Percentiles rank a stretch among this genome's conserved stretches.
phyloP scores from a whole-genome alignment of 2,113 vertebrate genomes.

The Nerophis lumbriciformis region DNA sequence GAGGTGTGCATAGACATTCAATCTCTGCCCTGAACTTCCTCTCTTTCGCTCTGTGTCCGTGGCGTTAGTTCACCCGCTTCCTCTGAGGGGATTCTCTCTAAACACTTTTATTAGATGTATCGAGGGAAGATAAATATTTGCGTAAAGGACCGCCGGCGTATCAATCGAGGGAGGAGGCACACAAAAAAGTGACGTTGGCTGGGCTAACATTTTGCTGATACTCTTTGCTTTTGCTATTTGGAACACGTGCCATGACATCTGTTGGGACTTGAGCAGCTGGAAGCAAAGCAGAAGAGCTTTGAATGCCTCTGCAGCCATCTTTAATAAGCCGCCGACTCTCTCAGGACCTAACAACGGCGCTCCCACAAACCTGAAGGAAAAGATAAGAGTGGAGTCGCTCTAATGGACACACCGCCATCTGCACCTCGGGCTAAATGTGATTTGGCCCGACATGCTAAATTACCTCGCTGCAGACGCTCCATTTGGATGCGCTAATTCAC shows the following conservation, averaged over 20 bases:
- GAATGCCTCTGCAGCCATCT: constrained; percentile 32
- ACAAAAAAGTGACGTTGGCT: constrained; percentile 42
- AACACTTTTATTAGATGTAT: constrained; percentile 88
- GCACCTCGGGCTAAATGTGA: constrained; percentile 58
- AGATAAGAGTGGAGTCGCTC: constrained; percentile 22
- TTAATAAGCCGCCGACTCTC: constrained; percentile 40
- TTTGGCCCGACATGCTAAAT: constrained; percentile 62
- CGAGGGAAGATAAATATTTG: constrained; percentile 89
- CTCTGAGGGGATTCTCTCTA: constrained; percentile 76
- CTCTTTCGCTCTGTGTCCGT: constrained; percentile 39
- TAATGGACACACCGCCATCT: constrained; percentile 58
- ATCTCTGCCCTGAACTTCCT: constrained; percentile 50
- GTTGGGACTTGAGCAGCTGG: not conserved
- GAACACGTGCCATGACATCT: constrained; percentile 34
- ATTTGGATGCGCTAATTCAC: constrained; percentile 58
- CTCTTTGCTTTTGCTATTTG: constrained; percentile 8
- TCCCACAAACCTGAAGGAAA: constrained; percentile 13
- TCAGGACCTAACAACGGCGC: constrained; percentile 12
- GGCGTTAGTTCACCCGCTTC: constrained; percentile 74
- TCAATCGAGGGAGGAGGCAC: constrained; percentile 63
- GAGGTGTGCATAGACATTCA: constrained; percentile 82
- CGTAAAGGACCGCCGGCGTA: constrained; percentile 58
- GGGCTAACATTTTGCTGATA: constrained; percentile 19
- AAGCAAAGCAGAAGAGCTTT: not conserved
- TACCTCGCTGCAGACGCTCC: constrained; percentile 47